Percentiles rank a stretch among this genome's conserved stretches.
Conservation (phyloP, 2,888 invertebrate species). For the Hypercompe scribonia region DNA sequence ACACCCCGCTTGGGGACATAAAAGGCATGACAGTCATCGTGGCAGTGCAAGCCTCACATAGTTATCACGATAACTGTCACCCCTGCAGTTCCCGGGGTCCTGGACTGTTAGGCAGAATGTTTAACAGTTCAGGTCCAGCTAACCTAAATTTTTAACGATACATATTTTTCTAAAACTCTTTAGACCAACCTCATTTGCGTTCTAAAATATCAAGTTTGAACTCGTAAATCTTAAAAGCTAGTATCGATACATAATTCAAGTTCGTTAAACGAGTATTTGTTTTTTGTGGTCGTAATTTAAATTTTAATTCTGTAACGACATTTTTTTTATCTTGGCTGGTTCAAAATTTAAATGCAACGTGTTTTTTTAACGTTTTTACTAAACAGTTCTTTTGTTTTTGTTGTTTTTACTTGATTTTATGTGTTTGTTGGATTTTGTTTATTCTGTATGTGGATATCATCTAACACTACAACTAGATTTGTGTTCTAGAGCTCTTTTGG, state of each 20-base stretch:
- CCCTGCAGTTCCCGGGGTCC: no score
- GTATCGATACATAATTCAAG: constrained; percentile 23
- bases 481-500: neutral
- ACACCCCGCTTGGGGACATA: no score
- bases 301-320: constrained; percentile 41
- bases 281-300: constrained; percentile 30
- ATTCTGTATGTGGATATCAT: neutral
- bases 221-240: constrained; percentile 15
- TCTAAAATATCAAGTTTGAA: neutral
- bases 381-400: constrained; percentile 9
- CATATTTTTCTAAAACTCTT: neutral
- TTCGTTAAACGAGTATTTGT: constrained; percentile 21
- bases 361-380: constrained; percentile 13
- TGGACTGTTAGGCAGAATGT: no score
- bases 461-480: neutral
- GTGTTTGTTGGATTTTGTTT: neutral
- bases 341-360: constrained; percentile 39
- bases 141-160: neutral
- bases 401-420: neutral
- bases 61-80: no score
- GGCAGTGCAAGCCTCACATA: no score
- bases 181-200: neutral
- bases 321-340: constrained; percentile 40
- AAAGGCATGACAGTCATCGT: no score
- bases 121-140: no score